Conservation (phyloP, 2,113 vertebrate genomes). For the Seriola quinqueradiata region DNA sequence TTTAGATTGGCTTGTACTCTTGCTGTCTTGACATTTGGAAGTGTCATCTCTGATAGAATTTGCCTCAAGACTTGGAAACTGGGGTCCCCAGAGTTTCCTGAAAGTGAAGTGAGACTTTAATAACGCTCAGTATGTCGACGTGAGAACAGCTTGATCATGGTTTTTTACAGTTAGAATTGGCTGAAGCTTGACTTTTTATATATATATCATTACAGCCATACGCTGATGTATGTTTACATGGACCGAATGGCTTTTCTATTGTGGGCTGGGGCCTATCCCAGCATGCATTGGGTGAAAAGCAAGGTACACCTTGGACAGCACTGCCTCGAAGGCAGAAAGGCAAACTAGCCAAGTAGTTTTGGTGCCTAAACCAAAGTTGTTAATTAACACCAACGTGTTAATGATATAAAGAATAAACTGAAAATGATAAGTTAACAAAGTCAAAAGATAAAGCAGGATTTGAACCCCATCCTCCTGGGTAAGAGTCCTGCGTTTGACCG, state of each 20-base stretch:
- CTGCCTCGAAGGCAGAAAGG: no score
- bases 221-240: neutral
- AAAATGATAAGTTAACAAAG: no score
- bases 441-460: no score
- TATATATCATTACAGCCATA: neutral
- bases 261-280: neutral
- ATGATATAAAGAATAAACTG: no score
- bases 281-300: neutral
- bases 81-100: neutral
- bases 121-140: neutral
- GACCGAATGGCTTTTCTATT: no score
- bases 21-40: neutral
- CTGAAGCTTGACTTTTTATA: neutral
- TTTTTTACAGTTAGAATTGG: neutral
- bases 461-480: no score
- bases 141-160: neutral
- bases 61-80: neutral
- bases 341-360: no score
- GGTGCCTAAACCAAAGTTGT: no score
- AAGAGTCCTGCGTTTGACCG: no score
- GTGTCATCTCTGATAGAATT: neutral
- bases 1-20: neutral
- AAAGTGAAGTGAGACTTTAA: neutral
- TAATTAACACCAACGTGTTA: no score
- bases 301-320: neutral